Percentiles rank a stretch among this genome's conserved stretches.
phyloP scores from a whole-genome alignment of 2,113 vertebrate genomes.

The Archilochus colubris region DNA sequence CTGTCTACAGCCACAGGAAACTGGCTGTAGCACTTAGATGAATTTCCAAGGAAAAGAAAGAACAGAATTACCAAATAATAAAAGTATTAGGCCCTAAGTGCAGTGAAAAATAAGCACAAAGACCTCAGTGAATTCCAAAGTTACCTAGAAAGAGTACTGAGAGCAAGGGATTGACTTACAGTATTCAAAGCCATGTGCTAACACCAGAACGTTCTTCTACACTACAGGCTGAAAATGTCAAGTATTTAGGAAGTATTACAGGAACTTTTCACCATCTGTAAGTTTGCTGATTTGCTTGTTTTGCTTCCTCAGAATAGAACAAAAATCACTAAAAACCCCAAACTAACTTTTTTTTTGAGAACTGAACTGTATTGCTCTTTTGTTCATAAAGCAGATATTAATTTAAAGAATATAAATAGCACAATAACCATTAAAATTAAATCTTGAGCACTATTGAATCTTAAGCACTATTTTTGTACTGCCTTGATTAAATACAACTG shows the following conservation, averaged over 20 bases:
- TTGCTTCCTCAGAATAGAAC: neutral
- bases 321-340: conserved; percentile 2
- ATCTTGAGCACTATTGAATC: conserved; percentile 31
- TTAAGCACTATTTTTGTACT: conserved; percentile 25
- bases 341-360: conserved; percentile 8
- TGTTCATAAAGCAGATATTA: conserved; percentile 36
- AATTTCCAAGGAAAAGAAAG: neutral
- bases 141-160: neutral
- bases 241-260: neutral
- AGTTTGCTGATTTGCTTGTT: neutral
- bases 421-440: neutral
- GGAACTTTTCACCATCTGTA: neutral
- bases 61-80: neutral
- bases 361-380: conserved; percentile 18
- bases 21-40: neutral
- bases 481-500: conserved; percentile 45
- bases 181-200: neutral
- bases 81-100: neutral
- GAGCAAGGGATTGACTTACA: neutral
- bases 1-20: neutral
- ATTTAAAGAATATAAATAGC: conserved; percentile 57
- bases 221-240: neutral
- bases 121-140: neutral
- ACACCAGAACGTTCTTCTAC: neutral
- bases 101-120: neutral